These are phyloP conservation scores for Perithous albicinctus DNA, from an alignment of 2,888 invertebrate species.

Conservation along the genomic window DNA sequence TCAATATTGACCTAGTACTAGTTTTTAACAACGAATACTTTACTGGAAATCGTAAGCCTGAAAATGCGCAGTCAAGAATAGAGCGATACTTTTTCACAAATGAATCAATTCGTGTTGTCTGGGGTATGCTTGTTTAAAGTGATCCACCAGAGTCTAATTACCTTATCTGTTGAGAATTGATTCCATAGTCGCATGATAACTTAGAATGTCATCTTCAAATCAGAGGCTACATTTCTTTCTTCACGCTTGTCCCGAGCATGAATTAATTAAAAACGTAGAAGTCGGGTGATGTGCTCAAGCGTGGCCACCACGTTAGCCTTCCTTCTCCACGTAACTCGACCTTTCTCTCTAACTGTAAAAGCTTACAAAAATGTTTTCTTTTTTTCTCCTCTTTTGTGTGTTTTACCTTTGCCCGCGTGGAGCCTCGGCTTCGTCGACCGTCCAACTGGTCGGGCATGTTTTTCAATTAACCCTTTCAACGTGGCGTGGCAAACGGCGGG, in stretches of 20 bases:
- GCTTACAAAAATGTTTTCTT: conserved; percentile 49
- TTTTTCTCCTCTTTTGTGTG: conserved; percentile 41
- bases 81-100: too few relatives aligned
- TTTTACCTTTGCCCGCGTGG: conserved; percentile 63
- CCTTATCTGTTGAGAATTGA: too few relatives aligned
- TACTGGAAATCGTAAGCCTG: too few relatives aligned
- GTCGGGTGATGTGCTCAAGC: neutral
- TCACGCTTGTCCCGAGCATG: conserved; percentile 15
- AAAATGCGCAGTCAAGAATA: too few relatives aligned
- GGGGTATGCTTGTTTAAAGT: too few relatives aligned
- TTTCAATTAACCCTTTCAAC: conserved; percentile 72
- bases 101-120: too few relatives aligned
- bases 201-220: neutral
- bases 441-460: conserved; percentile 46
- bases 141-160: too few relatives aligned
- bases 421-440: conserved; percentile 26
- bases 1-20: too few relatives aligned
- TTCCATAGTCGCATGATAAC: too few relatives aligned
- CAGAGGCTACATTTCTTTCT: conserved; percentile 14
- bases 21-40: too few relatives aligned
- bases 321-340: neutral
- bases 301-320: neutral
- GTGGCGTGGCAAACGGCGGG: conserved; percentile 44
- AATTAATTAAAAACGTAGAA: conserved; percentile 36
- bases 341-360: conserved; percentile 26